These are phyloP conservation scores for Thereuonema tuberculata DNA, from an alignment of 1,140 invertebrate species.

Conservation along the genomic window DNA sequence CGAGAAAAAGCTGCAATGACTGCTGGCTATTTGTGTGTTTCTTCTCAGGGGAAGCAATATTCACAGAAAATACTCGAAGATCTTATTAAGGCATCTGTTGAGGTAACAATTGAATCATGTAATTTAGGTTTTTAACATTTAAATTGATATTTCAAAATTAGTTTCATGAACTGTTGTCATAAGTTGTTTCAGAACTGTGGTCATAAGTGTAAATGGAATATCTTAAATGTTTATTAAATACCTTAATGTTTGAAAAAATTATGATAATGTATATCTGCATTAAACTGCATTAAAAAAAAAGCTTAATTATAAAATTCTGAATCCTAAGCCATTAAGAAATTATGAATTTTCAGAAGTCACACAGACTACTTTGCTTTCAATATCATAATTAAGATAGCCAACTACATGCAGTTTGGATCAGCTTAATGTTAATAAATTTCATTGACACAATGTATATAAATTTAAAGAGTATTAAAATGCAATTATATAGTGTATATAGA, in stretches of 20 bases:
- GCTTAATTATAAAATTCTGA: too few species aligned
- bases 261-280: not conserved
- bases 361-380: too few species aligned
- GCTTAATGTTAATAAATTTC: too few species aligned
- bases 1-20: constrained; percentile 56
- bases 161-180: not conserved
- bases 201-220: not conserved
- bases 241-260: not conserved
- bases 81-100: constrained; percentile 53
- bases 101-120: constrained; percentile 36
- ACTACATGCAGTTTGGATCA: too few species aligned
- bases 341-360: too few species aligned
- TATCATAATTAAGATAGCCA: too few species aligned
- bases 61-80: constrained; percentile 50
- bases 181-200: not conserved
- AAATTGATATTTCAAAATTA: not conserved
- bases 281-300: too few species aligned
- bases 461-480: too few species aligned
- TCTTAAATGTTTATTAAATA: not conserved
- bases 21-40: constrained; percentile 58
- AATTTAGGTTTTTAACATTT: not conserved
- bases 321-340: too few species aligned
- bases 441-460: too few species aligned
- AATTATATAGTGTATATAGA: too few species aligned
- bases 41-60: constrained; percentile 50